Evolutionary conservation across 2,888 invertebrate genomes (phyloP).

Genomic region (Lasioglossum oenotherae): DNA sequence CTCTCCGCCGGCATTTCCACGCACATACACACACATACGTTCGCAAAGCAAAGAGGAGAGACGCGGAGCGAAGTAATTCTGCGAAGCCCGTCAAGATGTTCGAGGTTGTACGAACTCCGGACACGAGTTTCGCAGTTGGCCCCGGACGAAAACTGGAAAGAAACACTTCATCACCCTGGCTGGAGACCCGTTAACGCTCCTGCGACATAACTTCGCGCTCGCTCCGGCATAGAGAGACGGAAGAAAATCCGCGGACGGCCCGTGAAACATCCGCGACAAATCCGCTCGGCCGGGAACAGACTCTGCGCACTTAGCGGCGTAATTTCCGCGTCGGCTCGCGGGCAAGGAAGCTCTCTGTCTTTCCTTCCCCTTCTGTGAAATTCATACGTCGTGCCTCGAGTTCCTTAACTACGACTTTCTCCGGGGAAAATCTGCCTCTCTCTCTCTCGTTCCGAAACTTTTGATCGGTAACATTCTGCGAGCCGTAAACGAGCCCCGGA

Average conservation of each 20-base stretch:
- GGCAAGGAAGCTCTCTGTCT: not conserved
- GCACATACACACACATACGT: not conserved
- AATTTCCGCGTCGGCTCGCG: not conserved
- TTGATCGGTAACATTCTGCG: constrained; percentile 66
- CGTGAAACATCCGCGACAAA: constrained; percentile 31
- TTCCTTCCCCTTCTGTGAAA: not conserved
- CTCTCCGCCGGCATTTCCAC: not conserved
- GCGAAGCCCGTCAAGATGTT: constrained; percentile 11
- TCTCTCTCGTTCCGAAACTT: not conserved
- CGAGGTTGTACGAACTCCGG: not conserved
- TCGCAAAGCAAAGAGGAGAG: not conserved
- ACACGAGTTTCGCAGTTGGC: constrained; percentile 41
- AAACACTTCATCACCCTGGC: constrained; percentile 47
- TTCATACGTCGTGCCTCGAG: constrained; percentile 1
- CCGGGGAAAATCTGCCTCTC: not conserved
- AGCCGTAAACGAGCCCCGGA: constrained; percentile 35
- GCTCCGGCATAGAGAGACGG: not conserved
- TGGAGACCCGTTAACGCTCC: not conserved
- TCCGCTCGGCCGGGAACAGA: constrained; percentile 8
- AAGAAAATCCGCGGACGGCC: not conserved
- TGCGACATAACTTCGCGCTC: not conserved
- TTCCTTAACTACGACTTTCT: not conserved
- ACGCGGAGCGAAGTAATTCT: not conserved
- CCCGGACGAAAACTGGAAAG: constrained; percentile 48
- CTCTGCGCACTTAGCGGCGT: constrained; percentile 4